Conservation (phyloP, 2,113 vertebrate genomes). For the Paedocypris sp. region DNA sequence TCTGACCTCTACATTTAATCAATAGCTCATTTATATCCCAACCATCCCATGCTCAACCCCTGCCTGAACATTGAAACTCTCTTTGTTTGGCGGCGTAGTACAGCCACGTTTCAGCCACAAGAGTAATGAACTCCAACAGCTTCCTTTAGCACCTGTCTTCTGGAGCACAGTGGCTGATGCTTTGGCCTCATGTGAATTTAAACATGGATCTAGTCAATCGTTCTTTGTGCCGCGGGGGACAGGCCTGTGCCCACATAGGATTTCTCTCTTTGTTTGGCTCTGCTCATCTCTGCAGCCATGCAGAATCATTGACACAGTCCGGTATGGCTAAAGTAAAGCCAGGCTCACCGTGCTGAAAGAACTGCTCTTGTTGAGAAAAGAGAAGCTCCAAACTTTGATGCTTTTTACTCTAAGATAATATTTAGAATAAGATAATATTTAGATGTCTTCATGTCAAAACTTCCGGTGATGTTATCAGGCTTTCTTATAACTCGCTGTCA, state of each 20-base stretch:
- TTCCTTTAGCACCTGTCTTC: neutral
- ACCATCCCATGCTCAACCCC: neutral
- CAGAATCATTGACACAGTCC: neutral
- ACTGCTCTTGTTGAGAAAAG: neutral
- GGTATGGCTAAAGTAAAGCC: neutral
- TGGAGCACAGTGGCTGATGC: neutral
- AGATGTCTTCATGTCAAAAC: no score
- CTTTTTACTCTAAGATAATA: no score
- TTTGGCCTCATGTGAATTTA: neutral
- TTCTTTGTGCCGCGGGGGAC: neutral
- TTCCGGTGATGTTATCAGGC: no score
- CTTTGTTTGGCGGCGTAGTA: neutral
- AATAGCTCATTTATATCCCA: conserved; percentile 8
- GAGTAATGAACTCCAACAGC: neutral
- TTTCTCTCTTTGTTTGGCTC: neutral
- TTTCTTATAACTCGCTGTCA: no score
- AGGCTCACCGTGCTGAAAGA: neutral
- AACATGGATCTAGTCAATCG: neutral
- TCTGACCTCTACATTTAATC: conserved; percentile 19
- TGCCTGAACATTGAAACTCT: neutral
- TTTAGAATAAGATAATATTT: no score
- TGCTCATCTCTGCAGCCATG: neutral
- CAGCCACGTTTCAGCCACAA: neutral
- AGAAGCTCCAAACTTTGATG: neutral
- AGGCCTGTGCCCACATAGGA: neutral